phyloP scores from a whole-genome alignment of 1,140 invertebrate genomes.

The Arion vulgaris region DNA sequence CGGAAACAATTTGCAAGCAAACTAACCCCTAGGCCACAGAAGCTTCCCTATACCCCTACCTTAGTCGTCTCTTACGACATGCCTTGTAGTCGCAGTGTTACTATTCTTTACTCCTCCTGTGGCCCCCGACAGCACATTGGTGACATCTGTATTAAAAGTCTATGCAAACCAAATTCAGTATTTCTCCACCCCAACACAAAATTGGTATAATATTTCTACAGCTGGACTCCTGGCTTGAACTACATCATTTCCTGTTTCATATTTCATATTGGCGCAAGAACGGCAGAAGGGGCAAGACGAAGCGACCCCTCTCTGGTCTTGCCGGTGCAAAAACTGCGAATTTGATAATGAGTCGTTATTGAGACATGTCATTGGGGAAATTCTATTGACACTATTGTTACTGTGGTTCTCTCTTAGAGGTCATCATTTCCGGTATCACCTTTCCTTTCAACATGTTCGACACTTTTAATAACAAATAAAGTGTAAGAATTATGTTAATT shows the following conservation, averaged over 20 bases:
- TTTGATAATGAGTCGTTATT: not conserved
- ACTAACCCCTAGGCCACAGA: too few species aligned
- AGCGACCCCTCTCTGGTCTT: not conserved
- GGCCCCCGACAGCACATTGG: too few species aligned
- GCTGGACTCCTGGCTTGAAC: not conserved
- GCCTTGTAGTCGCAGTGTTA: too few species aligned
- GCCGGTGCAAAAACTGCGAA: not conserved
- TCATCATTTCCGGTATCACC: not conserved
- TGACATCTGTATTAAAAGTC: too few species aligned
- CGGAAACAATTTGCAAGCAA: too few species aligned
- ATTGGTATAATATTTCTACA: not conserved
- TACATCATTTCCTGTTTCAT: not conserved
- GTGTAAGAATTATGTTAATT: too few species aligned
- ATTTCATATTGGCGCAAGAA: not conserved
- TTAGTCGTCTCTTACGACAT: too few species aligned
- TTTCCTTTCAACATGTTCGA: not conserved
- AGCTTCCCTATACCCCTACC: too few species aligned
- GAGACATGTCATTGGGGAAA: not conserved
- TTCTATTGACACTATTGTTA: not conserved
- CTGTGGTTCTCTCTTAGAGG: not conserved
- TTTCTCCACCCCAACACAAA: too few species aligned
- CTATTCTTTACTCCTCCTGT: too few species aligned
- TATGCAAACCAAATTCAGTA: too few species aligned
- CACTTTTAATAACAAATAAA: not conserved
- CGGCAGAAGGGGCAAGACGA: not conserved